Conservation (phyloP, 2,797 vertebrate species). For the Gobionotothen gibberifrons region DNA sequence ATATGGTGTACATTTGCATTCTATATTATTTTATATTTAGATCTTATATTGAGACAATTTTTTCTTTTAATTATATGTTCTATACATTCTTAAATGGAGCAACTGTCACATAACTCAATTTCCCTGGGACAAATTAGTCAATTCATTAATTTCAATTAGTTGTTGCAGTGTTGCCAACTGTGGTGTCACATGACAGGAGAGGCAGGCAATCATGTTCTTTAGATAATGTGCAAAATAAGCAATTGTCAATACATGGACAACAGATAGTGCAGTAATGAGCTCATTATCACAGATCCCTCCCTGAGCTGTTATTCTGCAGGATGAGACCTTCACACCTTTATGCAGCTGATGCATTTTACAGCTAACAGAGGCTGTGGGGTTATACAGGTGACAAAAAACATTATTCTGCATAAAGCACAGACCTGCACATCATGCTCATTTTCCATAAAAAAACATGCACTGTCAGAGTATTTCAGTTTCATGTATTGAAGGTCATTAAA, state of each 20-base stretch:
- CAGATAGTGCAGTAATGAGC: conserved; percentile 45
- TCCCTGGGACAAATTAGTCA: too few species aligned
- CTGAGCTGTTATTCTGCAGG: conserved; percentile 19
- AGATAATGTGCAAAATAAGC: conserved; percentile 12
- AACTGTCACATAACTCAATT: too few species aligned
- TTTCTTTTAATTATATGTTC: too few species aligned
- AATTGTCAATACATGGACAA: conserved; percentile 50
- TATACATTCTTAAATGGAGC: too few species aligned
- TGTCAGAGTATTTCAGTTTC: background rate
- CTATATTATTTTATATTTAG: too few species aligned
- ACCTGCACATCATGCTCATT: conserved; percentile 7
- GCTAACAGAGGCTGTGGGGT: background rate
- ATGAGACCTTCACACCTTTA: conserved; percentile 37
- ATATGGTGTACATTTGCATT: too few species aligned
- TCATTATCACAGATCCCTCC: conserved; percentile 44
- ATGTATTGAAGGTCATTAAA: conserved; percentile 21
- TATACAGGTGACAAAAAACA: conserved; percentile 5
- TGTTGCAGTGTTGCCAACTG: conserved; percentile 8
- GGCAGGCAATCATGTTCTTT: conserved; percentile 6
- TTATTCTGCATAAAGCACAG: background rate
- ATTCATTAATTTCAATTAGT: too few species aligned
- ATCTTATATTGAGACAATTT: too few species aligned
- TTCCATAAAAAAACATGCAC: background rate
- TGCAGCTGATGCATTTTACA: background rate
- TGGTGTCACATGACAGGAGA: background rate